phyloP scores from a whole-genome alignment of 2,797 vertebrate genomes.

The Buphagus erythrorhynchus region DNA sequence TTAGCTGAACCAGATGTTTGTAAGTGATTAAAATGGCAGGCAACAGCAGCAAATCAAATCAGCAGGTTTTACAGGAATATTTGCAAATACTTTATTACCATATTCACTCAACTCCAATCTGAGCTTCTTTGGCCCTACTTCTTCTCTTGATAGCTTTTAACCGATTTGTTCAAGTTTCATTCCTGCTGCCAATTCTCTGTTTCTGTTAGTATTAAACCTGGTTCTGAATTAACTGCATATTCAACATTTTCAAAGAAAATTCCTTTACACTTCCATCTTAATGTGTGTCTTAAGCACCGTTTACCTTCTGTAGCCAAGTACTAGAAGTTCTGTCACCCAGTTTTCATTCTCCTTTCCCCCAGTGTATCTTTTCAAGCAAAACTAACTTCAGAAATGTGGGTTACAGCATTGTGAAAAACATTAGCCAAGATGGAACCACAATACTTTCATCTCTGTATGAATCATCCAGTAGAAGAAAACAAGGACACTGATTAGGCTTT shows the following conservation, averaged over 20 bases:
- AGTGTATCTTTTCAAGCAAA: not conserved
- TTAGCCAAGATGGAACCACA: not conserved
- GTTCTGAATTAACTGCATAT: not conserved
- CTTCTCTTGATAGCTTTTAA: not conserved
- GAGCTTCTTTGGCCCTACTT: not conserved
- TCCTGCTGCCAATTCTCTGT: not conserved
- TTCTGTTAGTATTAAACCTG: not conserved
- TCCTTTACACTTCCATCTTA: not conserved
- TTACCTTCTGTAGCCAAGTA: not conserved
- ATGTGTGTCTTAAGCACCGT: not conserved
- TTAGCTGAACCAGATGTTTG: not conserved
- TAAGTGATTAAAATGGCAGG: not conserved
- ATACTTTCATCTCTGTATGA: not conserved
- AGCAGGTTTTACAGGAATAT: not conserved
- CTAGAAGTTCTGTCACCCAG: not conserved
- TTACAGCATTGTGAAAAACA: not conserved
- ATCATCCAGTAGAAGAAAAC: not conserved
- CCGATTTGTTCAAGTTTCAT: not conserved
- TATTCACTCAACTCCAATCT: not conserved
- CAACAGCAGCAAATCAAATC: conserved; percentile 10
- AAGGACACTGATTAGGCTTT: not conserved
- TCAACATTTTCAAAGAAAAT: not conserved
- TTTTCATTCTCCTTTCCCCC: not conserved
- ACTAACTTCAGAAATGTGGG: not conserved
- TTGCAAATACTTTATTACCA: not conserved